These are phyloP conservation scores for Sesamia inferens DNA, from an alignment of 2,888 invertebrate genomes.

Conservation along the genomic window DNA sequence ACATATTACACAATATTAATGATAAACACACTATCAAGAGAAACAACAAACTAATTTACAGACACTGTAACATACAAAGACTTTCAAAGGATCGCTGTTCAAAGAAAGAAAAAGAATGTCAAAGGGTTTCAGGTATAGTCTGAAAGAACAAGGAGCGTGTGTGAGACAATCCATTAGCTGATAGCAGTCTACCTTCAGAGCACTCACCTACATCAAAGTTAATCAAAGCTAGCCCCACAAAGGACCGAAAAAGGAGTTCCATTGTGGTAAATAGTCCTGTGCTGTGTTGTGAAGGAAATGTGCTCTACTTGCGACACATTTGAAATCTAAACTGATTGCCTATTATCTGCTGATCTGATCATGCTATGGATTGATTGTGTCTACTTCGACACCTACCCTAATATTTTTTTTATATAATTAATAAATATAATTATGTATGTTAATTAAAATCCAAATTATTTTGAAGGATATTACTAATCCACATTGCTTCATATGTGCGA, in stretches of 20 bases:
- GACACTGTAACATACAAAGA: neutral
- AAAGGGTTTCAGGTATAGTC: constrained; percentile 73
- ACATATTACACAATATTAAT: neutral
- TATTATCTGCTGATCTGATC: neutral
- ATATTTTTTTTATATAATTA: no score
- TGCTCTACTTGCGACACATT: constrained; percentile 71
- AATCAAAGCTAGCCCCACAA: constrained; percentile 88
- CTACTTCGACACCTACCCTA: neutral
- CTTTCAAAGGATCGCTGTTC: neutral
- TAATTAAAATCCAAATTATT: neutral
- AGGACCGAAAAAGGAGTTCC: constrained; percentile 87
- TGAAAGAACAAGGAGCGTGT: constrained; percentile 63
- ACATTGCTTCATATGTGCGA: neutral
- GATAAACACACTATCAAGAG: neutral
- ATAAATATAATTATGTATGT: no score
- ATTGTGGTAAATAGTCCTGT: constrained; percentile 80
- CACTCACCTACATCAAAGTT: constrained; percentile 90
- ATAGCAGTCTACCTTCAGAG: constrained; percentile 65
- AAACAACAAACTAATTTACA: neutral
- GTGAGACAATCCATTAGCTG: constrained; percentile 83
- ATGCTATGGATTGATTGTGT: no score
- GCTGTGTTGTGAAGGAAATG: constrained; percentile 29
- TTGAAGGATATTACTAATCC: neutral
- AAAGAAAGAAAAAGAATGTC: constrained; percentile 32
- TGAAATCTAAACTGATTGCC: neutral